A percentile compares a stretch with the other conserved stretches of the same genome.
These are phyloP conservation scores for Macquaria australasica DNA, from an alignment of 2,113 vertebrate species.

Conservation along the genomic window DNA sequence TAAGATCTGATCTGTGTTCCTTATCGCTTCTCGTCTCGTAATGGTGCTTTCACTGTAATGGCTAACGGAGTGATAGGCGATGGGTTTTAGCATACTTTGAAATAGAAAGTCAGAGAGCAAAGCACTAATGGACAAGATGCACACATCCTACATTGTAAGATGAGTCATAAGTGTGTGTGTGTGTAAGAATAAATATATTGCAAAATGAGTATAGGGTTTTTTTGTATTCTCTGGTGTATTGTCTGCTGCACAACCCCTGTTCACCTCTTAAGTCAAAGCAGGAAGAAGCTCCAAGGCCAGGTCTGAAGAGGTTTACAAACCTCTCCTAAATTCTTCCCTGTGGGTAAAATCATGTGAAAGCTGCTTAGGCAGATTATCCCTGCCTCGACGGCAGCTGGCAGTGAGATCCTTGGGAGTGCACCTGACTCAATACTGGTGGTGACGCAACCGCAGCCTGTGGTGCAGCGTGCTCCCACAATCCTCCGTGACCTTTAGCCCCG, in stretches of 20 bases:
- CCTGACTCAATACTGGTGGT: conserved; percentile 78
- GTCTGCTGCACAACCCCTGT: conserved; percentile 51
- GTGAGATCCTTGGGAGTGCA: conserved; percentile 76
- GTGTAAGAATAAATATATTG: neutral
- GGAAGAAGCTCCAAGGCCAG: conserved; percentile 69
- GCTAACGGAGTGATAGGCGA: conserved; percentile 17
- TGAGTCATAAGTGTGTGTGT: neutral
- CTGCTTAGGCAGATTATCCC: conserved; percentile 84
- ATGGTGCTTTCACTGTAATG: conserved; percentile 45
- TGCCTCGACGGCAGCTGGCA: conserved; percentile 79
- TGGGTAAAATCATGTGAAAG: conserved; percentile 82
- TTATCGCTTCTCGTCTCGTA: conserved; percentile 24
- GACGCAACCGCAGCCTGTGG: conserved; percentile 75
- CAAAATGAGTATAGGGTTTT: neutral
- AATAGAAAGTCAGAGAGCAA: conserved; percentile 25
- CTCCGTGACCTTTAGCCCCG: conserved; percentile 75
- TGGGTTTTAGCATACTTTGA: conserved; percentile 15
- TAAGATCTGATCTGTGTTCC: conserved; percentile 32
- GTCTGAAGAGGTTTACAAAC: conserved; percentile 80
- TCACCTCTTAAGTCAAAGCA: conserved; percentile 67
- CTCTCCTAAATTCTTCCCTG: conserved; percentile 75
- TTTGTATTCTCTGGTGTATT: conserved; percentile 43
- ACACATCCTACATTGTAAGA: neutral
- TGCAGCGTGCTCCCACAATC: conserved; percentile 70
- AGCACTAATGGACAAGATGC: conserved; percentile 29